Evolutionary conservation across 2,888 invertebrate genomes (phyloP), one percentile per base, ranked within the genome.

Genomic region (Sphaerophoria taeniata): DNA sequence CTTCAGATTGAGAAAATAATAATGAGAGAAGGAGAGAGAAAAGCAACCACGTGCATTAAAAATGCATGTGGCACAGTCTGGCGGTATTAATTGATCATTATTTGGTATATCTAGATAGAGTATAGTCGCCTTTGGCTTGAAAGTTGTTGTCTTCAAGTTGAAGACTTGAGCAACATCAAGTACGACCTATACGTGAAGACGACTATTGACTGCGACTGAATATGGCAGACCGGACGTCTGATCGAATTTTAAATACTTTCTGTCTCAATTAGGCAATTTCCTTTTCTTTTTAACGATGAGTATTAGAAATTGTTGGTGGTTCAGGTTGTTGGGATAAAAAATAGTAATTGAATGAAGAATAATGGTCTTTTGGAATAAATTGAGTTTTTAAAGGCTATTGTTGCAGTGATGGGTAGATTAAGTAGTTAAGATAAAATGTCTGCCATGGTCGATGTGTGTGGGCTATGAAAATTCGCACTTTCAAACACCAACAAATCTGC

Each of bases 161-260:
- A 60, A 60, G 24, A 60, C 43, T 60, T 34, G 9, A 51, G 9
- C 16, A 34, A 56, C 56, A 14, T 14, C 56, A 11, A 51, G 24
- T 53, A 53, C n/a, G 39, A 6, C 36, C 39, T 60, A 7, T 6
- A 3, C 0, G 6, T 6, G 14, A 49, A 14, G 6, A 49, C 12
- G 16, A 49, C n/a, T 14, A 7, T 39, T 9, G 12, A 63, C 61
- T n/a, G 24, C 43, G 61, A 47, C 53, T 56, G 12, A 55, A 51
- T 53, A 60, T 71, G 63, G 55, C 39, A 47, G 63, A 71, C 78
- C 78, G 78, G 78, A 78, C 47, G 78, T 72, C 51, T 72, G 63
- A 65, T 72, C 72, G 65, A 72, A 72, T 73, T 60, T 36, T 58
- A 72, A 73, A 58, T 73, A 67, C 51, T 65, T 53, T 60, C 51